These are phyloP conservation scores for Hepsetus odoe DNA, from an alignment of 2,113 vertebrate genomes.

Conservation along the genomic window DNA sequence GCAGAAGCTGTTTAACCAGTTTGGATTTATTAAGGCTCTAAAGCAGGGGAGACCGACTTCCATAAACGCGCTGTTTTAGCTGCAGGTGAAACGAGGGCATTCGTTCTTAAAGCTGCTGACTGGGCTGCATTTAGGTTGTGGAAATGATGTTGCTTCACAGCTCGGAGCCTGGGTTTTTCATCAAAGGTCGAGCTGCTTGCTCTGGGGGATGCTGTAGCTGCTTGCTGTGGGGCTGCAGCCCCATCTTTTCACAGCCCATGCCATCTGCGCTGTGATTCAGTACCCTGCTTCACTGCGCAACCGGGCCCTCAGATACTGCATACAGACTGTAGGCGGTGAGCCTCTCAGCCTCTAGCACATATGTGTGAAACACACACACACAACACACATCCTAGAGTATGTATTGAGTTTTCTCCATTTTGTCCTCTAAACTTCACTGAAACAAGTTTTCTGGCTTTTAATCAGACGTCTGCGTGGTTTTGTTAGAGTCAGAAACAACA, in stretches of 20 bases:
- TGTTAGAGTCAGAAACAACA: background rate
- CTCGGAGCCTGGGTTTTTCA: constrained; percentile 47
- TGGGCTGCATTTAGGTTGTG: constrained; percentile 18
- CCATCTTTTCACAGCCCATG: constrained; percentile 33
- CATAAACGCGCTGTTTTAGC: constrained; percentile 27
- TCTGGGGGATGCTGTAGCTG: constrained; percentile 33
- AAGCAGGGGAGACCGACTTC: background rate
- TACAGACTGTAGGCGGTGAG: background rate
- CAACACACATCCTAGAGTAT: background rate
- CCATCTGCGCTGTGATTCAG: constrained; percentile 45
- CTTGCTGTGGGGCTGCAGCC: constrained; percentile 27
- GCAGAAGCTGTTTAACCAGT: constrained; percentile 7
- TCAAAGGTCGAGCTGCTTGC: constrained; percentile 48
- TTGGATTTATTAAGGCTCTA: constrained; percentile 22
- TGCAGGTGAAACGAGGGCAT: constrained; percentile 36
- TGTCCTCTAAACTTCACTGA: background rate
- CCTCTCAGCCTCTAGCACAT: background rate
- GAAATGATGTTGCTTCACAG: constrained; percentile 44
- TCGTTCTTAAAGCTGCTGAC: constrained; percentile 44
- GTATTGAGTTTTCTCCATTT: background rate
- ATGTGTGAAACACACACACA: background rate
- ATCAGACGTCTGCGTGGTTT: background rate
- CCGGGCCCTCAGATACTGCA: constrained; percentile 13
- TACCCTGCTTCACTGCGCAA: constrained; percentile 25
- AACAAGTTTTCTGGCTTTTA: background rate